Percentiles rank a stretch among this genome's conserved stretches.
Conservation (phyloP, 2,797 vertebrate species). For the Epinephelus malabaricus region DNA sequence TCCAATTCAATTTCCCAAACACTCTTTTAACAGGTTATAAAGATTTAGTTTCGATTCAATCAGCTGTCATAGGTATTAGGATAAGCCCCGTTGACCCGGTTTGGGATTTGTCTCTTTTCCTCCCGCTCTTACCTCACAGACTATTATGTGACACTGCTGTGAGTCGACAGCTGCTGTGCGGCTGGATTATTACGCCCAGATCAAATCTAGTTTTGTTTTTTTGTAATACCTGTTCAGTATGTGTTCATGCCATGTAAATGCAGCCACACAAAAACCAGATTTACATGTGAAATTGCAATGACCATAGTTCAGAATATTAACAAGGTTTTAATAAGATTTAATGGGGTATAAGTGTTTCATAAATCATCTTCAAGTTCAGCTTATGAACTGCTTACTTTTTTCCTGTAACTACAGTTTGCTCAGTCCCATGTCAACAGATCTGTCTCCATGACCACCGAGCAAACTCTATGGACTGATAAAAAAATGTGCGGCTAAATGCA, state of each 20-base stretch:
- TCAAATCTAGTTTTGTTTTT: constrained; percentile 30
- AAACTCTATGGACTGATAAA: background rate
- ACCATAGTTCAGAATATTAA: background rate
- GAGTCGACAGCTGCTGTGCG: constrained; percentile 58
- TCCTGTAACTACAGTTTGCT: background rate
- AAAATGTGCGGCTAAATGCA: background rate
- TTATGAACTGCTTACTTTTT: background rate
- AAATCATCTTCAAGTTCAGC: background rate
- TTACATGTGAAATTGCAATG: background rate
- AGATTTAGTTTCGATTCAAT: constrained; percentile 61
- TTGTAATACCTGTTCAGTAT: constrained; percentile 5
- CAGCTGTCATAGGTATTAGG: constrained; percentile 62
- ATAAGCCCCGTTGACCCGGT: constrained; percentile 72
- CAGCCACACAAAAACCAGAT: constrained; percentile 1
- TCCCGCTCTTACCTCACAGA: constrained; percentile 36
- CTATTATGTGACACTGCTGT: constrained; percentile 39
- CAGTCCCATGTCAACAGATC: background rate
- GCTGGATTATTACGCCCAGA: constrained; percentile 55
- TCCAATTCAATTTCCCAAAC: constrained; percentile 45
- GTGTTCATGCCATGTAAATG: background rate
- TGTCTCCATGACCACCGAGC: background rate
- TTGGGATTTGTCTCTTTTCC: constrained; percentile 67
- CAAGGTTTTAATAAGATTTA: background rate
- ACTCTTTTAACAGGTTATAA: constrained; percentile 43
- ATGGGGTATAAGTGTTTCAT: background rate